Percentiles rank a stretch among this genome's conserved stretches.
phyloP scores from a whole-genome alignment of 2,888 invertebrate species.

The Aporophyla nigra region DNA sequence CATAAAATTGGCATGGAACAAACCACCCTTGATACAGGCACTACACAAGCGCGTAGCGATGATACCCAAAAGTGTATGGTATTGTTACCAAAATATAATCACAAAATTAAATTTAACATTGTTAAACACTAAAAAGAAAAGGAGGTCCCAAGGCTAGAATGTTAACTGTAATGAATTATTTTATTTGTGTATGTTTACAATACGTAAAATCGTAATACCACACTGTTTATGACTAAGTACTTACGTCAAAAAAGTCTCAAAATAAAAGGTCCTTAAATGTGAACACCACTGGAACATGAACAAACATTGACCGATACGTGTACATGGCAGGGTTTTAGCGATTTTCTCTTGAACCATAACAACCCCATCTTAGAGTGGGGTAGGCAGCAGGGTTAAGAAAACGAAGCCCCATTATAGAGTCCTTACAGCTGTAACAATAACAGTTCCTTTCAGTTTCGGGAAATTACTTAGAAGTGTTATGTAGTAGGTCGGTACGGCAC shows the following conservation, averaged over 20 bases:
- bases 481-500: conserved; percentile 17
- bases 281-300: conserved; percentile 24
- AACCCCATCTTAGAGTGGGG: conserved; percentile 36
- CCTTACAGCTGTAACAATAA: conserved; percentile 46
- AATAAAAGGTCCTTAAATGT: neutral
- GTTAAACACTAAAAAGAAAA: no score
- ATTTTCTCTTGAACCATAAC: conserved; percentile 49
- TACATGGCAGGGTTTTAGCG: conserved; percentile 66
- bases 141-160: no score
- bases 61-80: no score
- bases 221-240: no score
- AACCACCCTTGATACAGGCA: no score
- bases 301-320: conserved; percentile 52
- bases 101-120: no score
- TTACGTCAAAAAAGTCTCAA: neutral
- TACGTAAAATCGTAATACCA: no score
- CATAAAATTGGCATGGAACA: no score
- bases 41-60: no score
- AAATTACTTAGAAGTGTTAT: conserved; percentile 40
- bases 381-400: conserved; percentile 52
- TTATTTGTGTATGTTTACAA: no score
- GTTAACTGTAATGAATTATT: no score
- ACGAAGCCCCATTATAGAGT: conserved; percentile 48
- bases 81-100: no score
- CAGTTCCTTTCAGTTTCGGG: conserved; percentile 45